Conservation (phyloP, 1,140 invertebrate species). For the Drosophila ficusphila region DNA sequence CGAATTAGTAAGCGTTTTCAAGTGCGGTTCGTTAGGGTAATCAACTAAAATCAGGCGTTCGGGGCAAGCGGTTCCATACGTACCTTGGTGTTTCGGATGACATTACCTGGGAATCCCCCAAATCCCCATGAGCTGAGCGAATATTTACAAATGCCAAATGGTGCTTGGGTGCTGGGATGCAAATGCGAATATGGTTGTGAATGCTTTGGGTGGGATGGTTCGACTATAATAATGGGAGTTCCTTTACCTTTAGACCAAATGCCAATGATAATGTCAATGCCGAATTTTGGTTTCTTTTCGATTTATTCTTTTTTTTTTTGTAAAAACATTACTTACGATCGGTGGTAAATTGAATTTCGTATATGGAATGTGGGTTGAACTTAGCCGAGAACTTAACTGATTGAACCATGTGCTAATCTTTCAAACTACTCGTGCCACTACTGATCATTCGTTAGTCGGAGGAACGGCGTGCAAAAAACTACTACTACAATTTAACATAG, state of each 20-base stretch:
- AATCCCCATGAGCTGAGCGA: constrained; percentile 9
- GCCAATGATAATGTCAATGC: constrained; percentile 69
- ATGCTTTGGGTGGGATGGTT: constrained; percentile 33
- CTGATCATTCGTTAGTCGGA: constrained; percentile 28
- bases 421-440: constrained; percentile 39
- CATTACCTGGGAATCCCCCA: constrained; percentile 30
- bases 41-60: constrained; percentile 38
- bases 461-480: constrained; percentile 69
- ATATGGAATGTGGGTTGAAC: constrained; percentile 69
- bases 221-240: constrained; percentile 12
- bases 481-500: constrained; percentile 51
- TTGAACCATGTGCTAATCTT: constrained; percentile 47
- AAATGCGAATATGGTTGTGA: constrained; percentile 20
- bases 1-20: constrained; percentile 33
- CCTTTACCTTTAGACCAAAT: constrained; percentile 41
- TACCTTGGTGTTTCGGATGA: constrained; percentile 38
- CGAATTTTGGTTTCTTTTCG: constrained; percentile 33
- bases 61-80: constrained; percentile 50
- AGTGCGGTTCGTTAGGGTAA: constrained; percentile 34
- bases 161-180: constrained; percentile 42
- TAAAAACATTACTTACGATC: constrained; percentile 64
- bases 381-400: constrained; percentile 54
- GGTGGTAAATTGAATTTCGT: constrained; percentile 32
- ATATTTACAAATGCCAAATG: constrained; percentile 47
- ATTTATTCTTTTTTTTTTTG: constrained; percentile 34